These are phyloP conservation scores for Leuciscus idus DNA, from an alignment of 2,113 vertebrate species.

Conservation along the genomic window DNA sequence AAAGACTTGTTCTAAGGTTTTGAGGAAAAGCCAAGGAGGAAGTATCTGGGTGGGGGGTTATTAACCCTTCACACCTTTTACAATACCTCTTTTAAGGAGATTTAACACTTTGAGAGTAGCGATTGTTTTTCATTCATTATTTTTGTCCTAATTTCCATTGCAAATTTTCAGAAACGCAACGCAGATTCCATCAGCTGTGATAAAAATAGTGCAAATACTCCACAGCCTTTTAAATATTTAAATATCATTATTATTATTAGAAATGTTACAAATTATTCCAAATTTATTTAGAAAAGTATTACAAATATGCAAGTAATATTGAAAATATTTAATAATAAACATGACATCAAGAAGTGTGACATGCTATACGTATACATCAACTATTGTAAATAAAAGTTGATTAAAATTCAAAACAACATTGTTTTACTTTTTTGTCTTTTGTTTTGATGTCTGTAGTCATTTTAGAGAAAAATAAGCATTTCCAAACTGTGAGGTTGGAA, in stretches of 20 bases:
- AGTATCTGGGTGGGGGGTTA: neutral
- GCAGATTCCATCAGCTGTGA: neutral
- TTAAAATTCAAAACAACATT: no score
- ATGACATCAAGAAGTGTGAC: no score
- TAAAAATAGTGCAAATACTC: neutral
- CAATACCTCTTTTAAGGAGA: neutral
- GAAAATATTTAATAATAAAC: no score
- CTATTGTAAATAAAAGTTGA: no score
- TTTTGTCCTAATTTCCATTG: neutral
- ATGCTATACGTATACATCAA: no score
- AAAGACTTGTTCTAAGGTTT: constrained; percentile 27
- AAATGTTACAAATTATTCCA: neutral
- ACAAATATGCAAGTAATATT: no score
- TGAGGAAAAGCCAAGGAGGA: neutral
- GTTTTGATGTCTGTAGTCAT: neutral
- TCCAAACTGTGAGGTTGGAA: neutral
- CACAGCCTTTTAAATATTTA: neutral
- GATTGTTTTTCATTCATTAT: constrained; percentile 7
- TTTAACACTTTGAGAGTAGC: constrained; percentile 13
- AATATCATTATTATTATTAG: neutral
- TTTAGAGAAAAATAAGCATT: neutral
- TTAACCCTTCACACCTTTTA: constrained; percentile 14
- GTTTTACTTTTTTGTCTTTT: neutral
- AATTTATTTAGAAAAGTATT: no score
- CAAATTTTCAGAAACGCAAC: neutral